Evolutionary conservation across 2,797 vertebrate species (phyloP), one percentile per base, ranked within the genome.

Genomic region (Ctenopoma kingsleyae): DNA sequence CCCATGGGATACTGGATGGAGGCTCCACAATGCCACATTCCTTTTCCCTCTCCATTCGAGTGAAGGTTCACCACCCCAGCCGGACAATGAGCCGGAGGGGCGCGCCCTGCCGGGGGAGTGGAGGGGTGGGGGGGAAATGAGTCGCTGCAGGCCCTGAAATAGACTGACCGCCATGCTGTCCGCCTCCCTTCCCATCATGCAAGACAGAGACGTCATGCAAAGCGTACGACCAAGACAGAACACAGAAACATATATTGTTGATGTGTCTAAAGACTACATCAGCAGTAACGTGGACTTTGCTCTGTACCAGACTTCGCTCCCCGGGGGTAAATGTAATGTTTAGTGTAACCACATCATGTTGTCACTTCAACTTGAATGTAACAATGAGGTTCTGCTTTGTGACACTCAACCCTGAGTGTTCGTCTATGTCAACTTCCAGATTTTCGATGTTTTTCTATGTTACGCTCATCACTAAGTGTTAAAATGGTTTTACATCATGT

Each of bases 81-180:
- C 3, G 68, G 87, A 93, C 90, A 92, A 91, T 93, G 83, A 88
- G 83, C 81, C 38, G 73, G 62, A 86, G 89, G 66, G 71, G 83
- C 87, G 71, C 90, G 6, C 91, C 88, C 87, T 80, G 74, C 25
- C 10, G 8, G 47, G 55, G 64, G 57, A 62, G 57, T 63, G 53
- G 67, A 23, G 76, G 78, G n/a, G n/a, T n/a, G n/a, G 32, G 66
- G 62, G 67, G 89, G 87, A 87, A 89, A 59, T 91, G 83, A 86
- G 72, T 88, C 49, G 61, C 58, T 32, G 60, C 23, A 83, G 27
- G 36, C 78, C 77, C 76, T 89, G 65, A 89, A 93, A 92, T 91
- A 91, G 82, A 87, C 70, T 74, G 50, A 35, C 43, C 30, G 68
- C 49, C 40, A 27, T n/a, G 7, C 38, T 1, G 5, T 47, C 22